Percentiles rank a stretch among this genome's conserved stretches.
These are phyloP conservation scores for Falco punctatus DNA, from an alignment of 2,113 vertebrate genomes.

Conservation along the genomic window DNA sequence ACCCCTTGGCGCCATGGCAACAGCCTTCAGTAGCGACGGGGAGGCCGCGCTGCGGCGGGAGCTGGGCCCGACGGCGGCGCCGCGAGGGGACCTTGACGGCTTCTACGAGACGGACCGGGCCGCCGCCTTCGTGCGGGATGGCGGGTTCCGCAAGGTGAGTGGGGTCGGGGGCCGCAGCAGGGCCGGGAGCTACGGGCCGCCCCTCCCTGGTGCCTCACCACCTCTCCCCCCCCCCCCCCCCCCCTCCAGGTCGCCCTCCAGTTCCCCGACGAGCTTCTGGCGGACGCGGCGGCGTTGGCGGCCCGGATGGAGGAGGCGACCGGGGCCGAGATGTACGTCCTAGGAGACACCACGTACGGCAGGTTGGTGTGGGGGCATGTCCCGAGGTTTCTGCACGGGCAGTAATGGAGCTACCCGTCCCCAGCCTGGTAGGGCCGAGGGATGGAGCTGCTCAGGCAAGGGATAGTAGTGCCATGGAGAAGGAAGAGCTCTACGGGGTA, in stretches of 20 bases:
- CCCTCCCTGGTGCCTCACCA: neutral
- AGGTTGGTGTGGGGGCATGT: slow-evolving; percentile 69
- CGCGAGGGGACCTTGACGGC: slow-evolving; percentile 17
- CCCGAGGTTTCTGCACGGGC: neutral
- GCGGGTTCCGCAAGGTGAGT: slow-evolving; percentile 58
- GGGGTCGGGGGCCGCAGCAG: neutral
- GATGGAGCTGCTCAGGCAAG: neutral
- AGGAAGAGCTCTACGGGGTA: neutral
- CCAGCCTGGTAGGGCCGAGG: neutral
- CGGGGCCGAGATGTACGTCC: slow-evolving; percentile 79
- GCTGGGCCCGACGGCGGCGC: neutral
- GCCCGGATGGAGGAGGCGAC: slow-evolving; percentile 77
- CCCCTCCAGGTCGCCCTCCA: slow-evolving; percentile 88
- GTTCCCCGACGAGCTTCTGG: slow-evolving; percentile 90
- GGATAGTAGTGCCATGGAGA: neutral
- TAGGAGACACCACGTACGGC: slow-evolving; percentile 95
- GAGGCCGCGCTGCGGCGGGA: slow-evolving; percentile 62
- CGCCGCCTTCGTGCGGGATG: slow-evolving; percentile 32
- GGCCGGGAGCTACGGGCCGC: neutral
- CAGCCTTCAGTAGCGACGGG: slow-evolving; percentile 75
- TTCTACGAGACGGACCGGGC: slow-evolving; percentile 75
- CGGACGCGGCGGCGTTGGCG: slow-evolving; percentile 80
- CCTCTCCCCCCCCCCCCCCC: neutral
- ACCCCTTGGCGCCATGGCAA: slow-evolving; percentile 54
- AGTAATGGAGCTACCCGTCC: neutral